Conservation (phyloP, 2,888 invertebrate species). For the Cremastinae sp. region DNA sequence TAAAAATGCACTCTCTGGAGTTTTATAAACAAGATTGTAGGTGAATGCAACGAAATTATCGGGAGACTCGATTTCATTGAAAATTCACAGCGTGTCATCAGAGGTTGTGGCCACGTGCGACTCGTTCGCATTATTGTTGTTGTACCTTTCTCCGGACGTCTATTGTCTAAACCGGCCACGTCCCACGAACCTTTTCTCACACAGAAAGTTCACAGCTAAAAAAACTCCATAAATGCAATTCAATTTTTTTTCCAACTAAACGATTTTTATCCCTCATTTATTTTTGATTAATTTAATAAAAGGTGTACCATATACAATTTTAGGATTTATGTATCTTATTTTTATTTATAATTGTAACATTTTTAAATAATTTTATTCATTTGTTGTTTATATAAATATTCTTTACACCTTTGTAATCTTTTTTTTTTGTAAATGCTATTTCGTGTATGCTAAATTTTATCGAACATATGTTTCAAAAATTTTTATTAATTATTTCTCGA, state of each 20-base stretch:
- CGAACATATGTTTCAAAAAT: too few relatives aligned
- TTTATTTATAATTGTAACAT: too few relatives aligned
- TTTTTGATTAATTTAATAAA: background rate
- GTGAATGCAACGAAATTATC: slow-evolving; percentile 17
- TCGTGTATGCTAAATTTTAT: too few relatives aligned
- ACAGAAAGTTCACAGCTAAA: slow-evolving; percentile 8
- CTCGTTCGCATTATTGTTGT: slow-evolving; percentile 25
- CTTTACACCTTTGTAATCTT: too few relatives aligned
- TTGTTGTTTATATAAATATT: too few relatives aligned
- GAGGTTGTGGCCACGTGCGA: slow-evolving; percentile 39
- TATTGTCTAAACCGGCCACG: slow-evolving; percentile 29
- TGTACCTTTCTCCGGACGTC: slow-evolving; percentile 43
- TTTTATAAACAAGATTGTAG: slow-evolving; percentile 1
- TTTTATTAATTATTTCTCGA: too few relatives aligned
- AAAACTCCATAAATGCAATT: slow-evolving; percentile 13
- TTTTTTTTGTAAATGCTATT: too few relatives aligned
- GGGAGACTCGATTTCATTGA: slow-evolving; percentile 55
- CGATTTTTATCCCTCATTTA: background rate
- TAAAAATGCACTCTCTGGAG: background rate
- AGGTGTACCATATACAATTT: too few relatives aligned
- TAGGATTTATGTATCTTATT: too few relatives aligned
- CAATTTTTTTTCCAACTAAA: background rate
- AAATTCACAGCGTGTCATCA: slow-evolving; percentile 51
- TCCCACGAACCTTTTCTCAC: slow-evolving; percentile 13
- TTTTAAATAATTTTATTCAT: too few relatives aligned